These are phyloP conservation scores for Pantelozetes paolii DNA, from an alignment of 2,888 invertebrate genomes.

Conservation along the genomic window DNA sequence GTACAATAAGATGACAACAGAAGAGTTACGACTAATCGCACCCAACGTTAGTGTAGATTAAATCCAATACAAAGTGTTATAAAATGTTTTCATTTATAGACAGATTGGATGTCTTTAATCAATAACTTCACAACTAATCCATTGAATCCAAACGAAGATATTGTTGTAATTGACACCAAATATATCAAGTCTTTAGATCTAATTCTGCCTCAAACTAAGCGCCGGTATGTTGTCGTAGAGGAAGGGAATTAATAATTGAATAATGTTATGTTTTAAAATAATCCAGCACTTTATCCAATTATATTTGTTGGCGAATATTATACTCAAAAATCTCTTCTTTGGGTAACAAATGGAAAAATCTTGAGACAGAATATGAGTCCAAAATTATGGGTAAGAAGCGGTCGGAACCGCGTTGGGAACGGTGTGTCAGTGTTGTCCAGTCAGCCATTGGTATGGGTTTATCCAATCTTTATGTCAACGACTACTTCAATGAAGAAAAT, in stretches of 20 bases:
- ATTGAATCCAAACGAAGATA: slow-evolving; percentile 63
- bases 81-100: slow-evolving; percentile 16
- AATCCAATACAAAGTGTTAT: not conserved
- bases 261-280: too few species aligned
- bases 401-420: slow-evolving; percentile 78
- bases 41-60: slow-evolving; percentile 58
- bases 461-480: slow-evolving; percentile 73
- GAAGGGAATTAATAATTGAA: too few species aligned
- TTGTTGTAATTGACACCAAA: slow-evolving; percentile 66
- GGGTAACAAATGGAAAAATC: slow-evolving; percentile 57
- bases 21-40: slow-evolving; percentile 62
- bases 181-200: slow-evolving; percentile 39
- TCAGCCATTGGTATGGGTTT: slow-evolving; percentile 46
- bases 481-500: slow-evolving; percentile 78
- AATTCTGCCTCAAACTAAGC: slow-evolving; percentile 36
- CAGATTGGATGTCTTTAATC: slow-evolving; percentile 64
- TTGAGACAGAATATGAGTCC: slow-evolving; percentile 74
- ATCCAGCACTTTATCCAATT: slow-evolving; percentile 67
- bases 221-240: slow-evolving; percentile 27
- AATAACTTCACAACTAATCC: slow-evolving; percentile 65
- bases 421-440: slow-evolving; percentile 64
- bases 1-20: slow-evolving; percentile 83
- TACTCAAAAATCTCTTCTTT: slow-evolving; percentile 45
- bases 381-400: slow-evolving; percentile 65
- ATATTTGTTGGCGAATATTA: slow-evolving; percentile 82